These are phyloP conservation scores for Megaceryle alcyon DNA, from an alignment of 2,797 vertebrate species.

Conservation along the genomic window DNA sequence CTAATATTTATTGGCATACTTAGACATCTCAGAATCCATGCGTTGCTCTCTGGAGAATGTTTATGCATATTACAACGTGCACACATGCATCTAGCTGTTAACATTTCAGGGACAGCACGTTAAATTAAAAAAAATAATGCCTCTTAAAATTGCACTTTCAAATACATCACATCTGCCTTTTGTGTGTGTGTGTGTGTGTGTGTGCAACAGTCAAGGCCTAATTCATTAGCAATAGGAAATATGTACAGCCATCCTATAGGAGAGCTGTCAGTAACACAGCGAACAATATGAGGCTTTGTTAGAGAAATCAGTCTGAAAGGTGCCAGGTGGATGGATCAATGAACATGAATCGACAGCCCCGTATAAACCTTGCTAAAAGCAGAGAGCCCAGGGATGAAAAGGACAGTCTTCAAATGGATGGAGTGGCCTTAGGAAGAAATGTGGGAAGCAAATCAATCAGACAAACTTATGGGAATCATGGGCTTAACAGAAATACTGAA, in stretches of 20 bases:
- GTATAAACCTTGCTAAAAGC: not conserved
- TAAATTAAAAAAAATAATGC: not conserved
- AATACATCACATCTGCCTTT: not conserved
- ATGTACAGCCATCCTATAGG: not conserved
- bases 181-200: too few relatives aligned
- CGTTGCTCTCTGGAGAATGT: not conserved
- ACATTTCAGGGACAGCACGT: not conserved
- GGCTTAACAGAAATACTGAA: not conserved
- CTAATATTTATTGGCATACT: not conserved
- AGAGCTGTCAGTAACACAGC: not conserved
- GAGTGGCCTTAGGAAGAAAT: not conserved
- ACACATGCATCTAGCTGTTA: not conserved
- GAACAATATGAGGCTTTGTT: not conserved
- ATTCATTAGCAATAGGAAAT: not conserved
- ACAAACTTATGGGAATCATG: not conserved
- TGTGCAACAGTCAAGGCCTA: not conserved
- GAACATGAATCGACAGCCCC: not conserved
- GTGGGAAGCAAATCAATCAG: not conserved
- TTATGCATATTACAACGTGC: not conserved
- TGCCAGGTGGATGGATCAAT: not conserved
- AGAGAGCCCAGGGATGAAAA: not conserved
- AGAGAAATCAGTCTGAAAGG: not conserved
- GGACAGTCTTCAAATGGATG: not conserved
- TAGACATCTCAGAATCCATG: not conserved
- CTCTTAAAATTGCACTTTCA: not conserved